Evolutionary conservation across 2,113 vertebrate species (phyloP).

Genomic region (Myrmecophaga tridactyla): DNA sequence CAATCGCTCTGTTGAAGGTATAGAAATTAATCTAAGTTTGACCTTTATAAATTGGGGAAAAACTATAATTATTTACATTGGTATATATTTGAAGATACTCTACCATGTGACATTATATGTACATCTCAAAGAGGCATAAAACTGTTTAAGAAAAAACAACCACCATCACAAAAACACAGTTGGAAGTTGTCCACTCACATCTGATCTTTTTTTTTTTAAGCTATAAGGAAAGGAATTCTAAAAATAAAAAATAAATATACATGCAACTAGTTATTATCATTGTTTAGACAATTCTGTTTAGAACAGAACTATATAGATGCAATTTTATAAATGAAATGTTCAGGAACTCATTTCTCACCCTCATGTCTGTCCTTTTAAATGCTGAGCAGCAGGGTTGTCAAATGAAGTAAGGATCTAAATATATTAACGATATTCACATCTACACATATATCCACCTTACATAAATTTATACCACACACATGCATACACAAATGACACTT

Average conservation of each 20-base stretch:
- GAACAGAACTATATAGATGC: background rate
- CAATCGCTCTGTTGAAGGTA: background rate
- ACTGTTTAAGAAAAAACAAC: background rate
- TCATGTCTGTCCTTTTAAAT: background rate
- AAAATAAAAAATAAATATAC: background rate
- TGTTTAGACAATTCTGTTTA: too few relatives aligned
- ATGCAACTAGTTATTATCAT: background rate
- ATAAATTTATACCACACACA: background rate
- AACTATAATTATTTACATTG: background rate
- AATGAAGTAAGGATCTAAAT: background rate
- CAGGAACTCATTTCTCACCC: background rate
- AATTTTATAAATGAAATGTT: background rate
- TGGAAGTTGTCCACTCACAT: background rate
- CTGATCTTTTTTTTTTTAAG: background rate
- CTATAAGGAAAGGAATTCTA: background rate
- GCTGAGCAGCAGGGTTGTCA: background rate
- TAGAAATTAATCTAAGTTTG: background rate
- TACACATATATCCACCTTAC: fast-evolving
- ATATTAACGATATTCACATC: background rate
- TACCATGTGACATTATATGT: background rate
- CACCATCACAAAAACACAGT: background rate
- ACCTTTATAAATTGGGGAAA: constrained; percentile 9
- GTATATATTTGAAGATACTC: constrained; percentile 21
- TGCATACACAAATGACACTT: background rate
- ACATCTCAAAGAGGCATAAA: background rate